Percentiles rank a stretch among this genome's conserved stretches.
These are phyloP conservation scores for Microdon myrmicae DNA, from an alignment of 2,888 invertebrate species.

Conservation along the genomic window DNA sequence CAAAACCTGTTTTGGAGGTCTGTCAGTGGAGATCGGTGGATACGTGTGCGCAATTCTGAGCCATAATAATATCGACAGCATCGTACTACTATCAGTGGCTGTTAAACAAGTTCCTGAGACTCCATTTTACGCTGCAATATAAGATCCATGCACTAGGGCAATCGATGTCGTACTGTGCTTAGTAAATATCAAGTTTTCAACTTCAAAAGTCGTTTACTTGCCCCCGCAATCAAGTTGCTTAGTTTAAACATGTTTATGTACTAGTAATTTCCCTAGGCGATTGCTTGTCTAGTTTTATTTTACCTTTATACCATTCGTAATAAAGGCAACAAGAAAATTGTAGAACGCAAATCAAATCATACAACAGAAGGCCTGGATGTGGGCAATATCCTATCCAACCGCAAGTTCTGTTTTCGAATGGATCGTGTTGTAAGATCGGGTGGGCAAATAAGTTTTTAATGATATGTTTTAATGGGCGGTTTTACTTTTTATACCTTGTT, in stretches of 20 bases:
- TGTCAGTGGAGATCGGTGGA: conserved; percentile 15
- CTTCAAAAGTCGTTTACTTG: conserved; percentile 16
- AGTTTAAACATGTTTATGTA: too few relatives aligned
- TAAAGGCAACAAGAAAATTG: too few relatives aligned
- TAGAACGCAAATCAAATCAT: too few relatives aligned
- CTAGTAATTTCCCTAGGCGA: too few relatives aligned
- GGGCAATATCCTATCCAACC: conserved; percentile 41
- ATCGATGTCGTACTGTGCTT: conserved; percentile 42
- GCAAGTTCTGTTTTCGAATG: conserved; percentile 35
- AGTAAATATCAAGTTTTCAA: conserved; percentile 29
- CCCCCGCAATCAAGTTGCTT: conserved; percentile 6
- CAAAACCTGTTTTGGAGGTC: conserved; percentile 35
- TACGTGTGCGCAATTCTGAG: conserved; percentile 15
- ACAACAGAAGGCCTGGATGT: conserved; percentile 28
- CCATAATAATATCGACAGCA: conserved; percentile 11
- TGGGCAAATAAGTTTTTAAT: too few relatives aligned
- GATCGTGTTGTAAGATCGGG: too few relatives aligned
- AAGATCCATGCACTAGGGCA: conserved; percentile 47
- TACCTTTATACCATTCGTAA: too few relatives aligned
- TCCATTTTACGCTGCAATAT: conserved; percentile 21
- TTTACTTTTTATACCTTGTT: conserved; percentile 2
- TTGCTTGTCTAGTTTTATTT: too few relatives aligned
- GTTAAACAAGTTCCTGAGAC: conserved; percentile 40
- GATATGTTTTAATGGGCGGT: too few relatives aligned
- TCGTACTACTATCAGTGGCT: conserved; percentile 17